phyloP scores from a whole-genome alignment of 53 echinoderm and acorn worm genomes.

The Apostichopus leukothele region DNA sequence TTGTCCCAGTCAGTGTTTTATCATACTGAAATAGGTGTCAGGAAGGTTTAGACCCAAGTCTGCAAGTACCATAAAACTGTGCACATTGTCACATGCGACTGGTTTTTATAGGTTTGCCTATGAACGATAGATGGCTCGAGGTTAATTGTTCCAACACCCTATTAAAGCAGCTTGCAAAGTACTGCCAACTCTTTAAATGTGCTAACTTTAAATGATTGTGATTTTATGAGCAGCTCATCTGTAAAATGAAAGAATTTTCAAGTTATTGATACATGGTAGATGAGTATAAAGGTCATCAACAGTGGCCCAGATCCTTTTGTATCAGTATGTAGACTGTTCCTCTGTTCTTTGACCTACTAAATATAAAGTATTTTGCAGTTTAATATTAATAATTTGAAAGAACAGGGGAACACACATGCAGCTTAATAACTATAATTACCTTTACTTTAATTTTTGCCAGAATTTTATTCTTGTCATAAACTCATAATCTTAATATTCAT shows the following conservation, averaged over 20 bases:
- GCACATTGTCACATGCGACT: background rate
- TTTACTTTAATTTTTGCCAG: no score
- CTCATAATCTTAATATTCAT: no score
- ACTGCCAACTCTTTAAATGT: background rate
- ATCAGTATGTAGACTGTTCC: no score
- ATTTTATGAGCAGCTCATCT: background rate
- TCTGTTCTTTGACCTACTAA: no score
- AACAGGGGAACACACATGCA: no score
- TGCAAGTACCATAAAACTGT: background rate
- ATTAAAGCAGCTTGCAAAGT: background rate
- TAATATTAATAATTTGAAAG: no score
- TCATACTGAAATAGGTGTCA: background rate
- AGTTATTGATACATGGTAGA: background rate
- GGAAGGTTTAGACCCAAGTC: background rate
- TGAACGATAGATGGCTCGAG: background rate
- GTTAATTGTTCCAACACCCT: background rate
- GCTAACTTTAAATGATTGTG: background rate
- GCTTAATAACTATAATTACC: no score
- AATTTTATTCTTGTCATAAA: no score
- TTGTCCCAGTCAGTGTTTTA: background rate
- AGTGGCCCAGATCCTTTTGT: no score
- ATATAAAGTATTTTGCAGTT: no score
- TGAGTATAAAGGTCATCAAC: no score
- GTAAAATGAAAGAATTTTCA: background rate
- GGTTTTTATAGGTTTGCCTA: background rate